Percentiles rank a stretch among this genome's conserved stretches.
Evolutionary conservation across 2,113 vertebrate species (phyloP).

Genomic region (Brevimyrus niger): DNA sequence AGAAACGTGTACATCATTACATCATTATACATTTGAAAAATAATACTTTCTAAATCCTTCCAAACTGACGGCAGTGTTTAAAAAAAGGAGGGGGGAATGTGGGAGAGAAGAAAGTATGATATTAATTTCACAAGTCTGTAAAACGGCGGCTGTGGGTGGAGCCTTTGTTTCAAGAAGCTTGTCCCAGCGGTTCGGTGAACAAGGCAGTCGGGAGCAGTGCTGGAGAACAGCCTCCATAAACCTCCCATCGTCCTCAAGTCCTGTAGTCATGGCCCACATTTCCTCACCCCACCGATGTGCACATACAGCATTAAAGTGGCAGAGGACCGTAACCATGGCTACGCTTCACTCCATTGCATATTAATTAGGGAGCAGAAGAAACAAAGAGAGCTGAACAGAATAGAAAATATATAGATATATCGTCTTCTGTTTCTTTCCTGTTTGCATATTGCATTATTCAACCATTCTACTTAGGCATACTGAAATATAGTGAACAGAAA

Average conservation of each 20-base stretch:
- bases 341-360: conserved; percentile 64
- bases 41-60: conserved; percentile 54
- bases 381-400: conserved; percentile 24
- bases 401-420: conserved; percentile 30
- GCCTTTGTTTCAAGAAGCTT: conserved; percentile 35
- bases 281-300: conserved; percentile 59
- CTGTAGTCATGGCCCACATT: conserved; percentile 52
- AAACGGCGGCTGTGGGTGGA: conserved; percentile 34
- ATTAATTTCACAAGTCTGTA: conserved; percentile 39
- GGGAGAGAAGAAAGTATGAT: conserved; percentile 32
- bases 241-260: conserved; percentile 59
- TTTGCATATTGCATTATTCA: conserved; percentile 59
- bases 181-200: conserved; percentile 45
- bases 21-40: conserved; percentile 30
- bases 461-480: conserved; percentile 10
- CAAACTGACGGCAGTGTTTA: conserved; percentile 37
- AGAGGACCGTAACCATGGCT: conserved; percentile 56
- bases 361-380: conserved; percentile 51
- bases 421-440: conserved; percentile 35
- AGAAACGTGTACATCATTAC: conserved; percentile 54
- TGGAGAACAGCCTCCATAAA: conserved; percentile 53
- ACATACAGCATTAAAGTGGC: conserved; percentile 70
- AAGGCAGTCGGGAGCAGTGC: conserved; percentile 46
- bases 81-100: conserved; percentile 17
- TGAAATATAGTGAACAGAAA: conserved; percentile 6